phyloP scores from a whole-genome alignment of 2,113 vertebrate species.

The Furnarius figulus region DNA sequence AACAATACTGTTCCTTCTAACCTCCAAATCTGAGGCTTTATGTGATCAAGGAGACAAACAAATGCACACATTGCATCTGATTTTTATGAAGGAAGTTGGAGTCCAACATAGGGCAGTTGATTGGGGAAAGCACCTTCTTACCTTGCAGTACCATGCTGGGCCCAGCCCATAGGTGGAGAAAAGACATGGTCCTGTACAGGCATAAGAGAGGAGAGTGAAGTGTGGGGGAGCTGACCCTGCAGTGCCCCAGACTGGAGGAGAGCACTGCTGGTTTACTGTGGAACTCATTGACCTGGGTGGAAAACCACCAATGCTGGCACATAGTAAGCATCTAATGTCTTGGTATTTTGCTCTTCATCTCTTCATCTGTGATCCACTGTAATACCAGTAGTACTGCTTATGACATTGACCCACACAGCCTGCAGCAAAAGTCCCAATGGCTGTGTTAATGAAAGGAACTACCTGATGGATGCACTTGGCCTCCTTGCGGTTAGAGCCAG shows the following conservation, averaged over 20 bases:
- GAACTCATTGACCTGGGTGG: neutral
- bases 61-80: neutral
- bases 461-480: neutral
- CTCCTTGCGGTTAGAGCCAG: neutral
- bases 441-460: neutral
- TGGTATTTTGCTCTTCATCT: neutral
- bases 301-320: neutral
- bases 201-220: rapidly evolving
- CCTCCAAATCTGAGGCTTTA: neutral
- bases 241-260: neutral
- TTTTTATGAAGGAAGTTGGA: neutral
- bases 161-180: neutral
- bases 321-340: neutral
- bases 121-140: neutral
- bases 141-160: neutral
- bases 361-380: neutral
- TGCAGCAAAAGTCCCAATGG: neutral
- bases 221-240: neutral
- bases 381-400: neutral
- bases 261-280: neutral
- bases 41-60: neutral
- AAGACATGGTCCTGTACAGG: neutral
- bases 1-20: neutral
- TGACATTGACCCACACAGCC: neutral
- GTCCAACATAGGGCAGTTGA: neutral